These are phyloP conservation scores for Parotocinclus haroldoi DNA, from an alignment of 2,797 vertebrate genomes.

Conservation along the genomic window DNA sequence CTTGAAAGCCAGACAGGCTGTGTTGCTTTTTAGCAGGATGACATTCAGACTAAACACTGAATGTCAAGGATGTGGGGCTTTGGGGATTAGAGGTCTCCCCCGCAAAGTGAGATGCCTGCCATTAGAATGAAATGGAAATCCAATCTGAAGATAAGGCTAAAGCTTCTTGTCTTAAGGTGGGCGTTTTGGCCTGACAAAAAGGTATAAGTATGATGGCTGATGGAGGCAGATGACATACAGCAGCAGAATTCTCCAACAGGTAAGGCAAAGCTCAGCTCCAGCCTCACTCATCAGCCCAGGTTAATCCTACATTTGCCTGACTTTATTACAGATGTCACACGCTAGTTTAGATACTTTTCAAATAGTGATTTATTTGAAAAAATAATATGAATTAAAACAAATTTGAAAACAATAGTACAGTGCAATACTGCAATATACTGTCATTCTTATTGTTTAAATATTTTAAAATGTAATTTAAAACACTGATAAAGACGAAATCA, in stretches of 20 bases:
- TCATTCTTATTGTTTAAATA: no score
- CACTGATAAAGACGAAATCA: no score
- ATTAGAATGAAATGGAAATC: slow-evolving; percentile 28
- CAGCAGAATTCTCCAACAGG: slow-evolving; percentile 38
- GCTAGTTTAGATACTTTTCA: no score
- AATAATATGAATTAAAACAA: no score
- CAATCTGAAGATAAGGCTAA: slow-evolving; percentile 31
- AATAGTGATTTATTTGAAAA: no score
- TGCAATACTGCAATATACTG: no score
- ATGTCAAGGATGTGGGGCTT: slow-evolving; percentile 62
- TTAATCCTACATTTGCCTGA: no score
- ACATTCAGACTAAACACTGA: slow-evolving; percentile 33
- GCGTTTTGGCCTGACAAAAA: slow-evolving; percentile 35
- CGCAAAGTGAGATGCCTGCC: slow-evolving; percentile 52
- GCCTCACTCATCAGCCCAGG: background rate
- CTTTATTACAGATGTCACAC: background rate
- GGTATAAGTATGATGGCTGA: slow-evolving; percentile 41
- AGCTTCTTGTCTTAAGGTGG: slow-evolving; percentile 30
- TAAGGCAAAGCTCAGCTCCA: slow-evolving; percentile 31
- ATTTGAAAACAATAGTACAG: no score
- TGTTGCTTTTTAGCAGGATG: slow-evolving; percentile 19
- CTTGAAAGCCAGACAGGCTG: slow-evolving; percentile 49
- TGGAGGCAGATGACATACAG: slow-evolving; percentile 18
- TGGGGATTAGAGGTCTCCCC: slow-evolving; percentile 54
- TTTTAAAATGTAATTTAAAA: no score